Conservation (phyloP, 2,888 invertebrate species). For the Bembecia ichneumoniformis region DNA sequence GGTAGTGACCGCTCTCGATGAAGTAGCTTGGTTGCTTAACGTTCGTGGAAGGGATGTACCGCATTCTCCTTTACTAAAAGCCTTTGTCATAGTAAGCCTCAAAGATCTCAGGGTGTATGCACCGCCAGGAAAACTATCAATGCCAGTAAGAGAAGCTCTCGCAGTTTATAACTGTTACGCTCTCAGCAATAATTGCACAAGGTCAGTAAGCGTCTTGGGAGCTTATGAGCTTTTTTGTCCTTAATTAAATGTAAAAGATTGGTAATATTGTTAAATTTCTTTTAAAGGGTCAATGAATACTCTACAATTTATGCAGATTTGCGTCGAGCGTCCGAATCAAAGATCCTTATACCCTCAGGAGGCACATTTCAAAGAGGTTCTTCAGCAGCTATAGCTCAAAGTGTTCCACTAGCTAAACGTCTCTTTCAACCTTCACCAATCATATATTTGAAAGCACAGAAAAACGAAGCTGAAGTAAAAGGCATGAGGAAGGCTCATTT, state of each 20-base stretch:
- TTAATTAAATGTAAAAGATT: background rate
- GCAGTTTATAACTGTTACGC: constrained; percentile 73
- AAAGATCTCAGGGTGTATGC: constrained; percentile 79
- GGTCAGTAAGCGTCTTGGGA: constrained; percentile 20
- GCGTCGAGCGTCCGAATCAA: constrained; percentile 73
- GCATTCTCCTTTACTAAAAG: constrained; percentile 83
- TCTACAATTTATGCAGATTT: constrained; percentile 79
- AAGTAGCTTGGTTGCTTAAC: constrained; percentile 89
- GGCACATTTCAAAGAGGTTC: constrained; percentile 81
- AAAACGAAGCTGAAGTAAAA: constrained; percentile 83
- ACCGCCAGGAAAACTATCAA: constrained; percentile 75
- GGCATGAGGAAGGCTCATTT: constrained; percentile 91
- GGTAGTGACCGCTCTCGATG: constrained; percentile 88
- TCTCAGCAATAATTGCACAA: constrained; percentile 73
- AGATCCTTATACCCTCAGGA: constrained; percentile 77
- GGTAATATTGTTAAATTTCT: background rate
- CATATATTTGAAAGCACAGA: constrained; percentile 87
- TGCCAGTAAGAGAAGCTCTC: constrained; percentile 65
- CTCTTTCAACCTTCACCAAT: constrained; percentile 83
- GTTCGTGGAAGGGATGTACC: constrained; percentile 89
- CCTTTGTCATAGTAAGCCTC: constrained; percentile 79
- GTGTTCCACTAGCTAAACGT: constrained; percentile 72
- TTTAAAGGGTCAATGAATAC: constrained; percentile 77
- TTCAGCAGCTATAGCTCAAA: constrained; percentile 77
- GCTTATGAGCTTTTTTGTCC: background rate